phyloP scores from a whole-genome alignment of 2,113 vertebrate species.

The Ailuropoda melanoleuca region DNA sequence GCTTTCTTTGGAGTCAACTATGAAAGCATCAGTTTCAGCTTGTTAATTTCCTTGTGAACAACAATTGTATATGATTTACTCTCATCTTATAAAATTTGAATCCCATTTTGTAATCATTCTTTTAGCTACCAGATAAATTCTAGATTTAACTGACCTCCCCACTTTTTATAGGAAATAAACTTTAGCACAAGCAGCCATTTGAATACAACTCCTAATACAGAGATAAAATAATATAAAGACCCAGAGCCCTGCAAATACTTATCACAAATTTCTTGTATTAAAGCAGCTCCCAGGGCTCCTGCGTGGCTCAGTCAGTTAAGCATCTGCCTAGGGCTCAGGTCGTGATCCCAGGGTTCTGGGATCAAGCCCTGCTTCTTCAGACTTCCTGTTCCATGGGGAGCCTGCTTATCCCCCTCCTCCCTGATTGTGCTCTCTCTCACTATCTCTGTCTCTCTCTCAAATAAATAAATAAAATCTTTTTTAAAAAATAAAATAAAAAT shows the following conservation, averaged over 20 bases:
- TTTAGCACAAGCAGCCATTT: background rate
- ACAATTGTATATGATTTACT: background rate
- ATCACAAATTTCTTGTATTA: background rate
- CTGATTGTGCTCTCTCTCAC: no score
- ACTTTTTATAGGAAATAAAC: background rate
- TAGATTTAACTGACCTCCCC: background rate
- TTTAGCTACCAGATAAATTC: background rate
- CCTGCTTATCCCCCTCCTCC: no score
- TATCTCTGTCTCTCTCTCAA: no score
- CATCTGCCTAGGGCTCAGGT: background rate
- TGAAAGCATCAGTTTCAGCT: background rate
- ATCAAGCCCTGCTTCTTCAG: no score
- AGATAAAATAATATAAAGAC: background rate
- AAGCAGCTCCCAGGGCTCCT: background rate
- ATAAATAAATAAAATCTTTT: no score
- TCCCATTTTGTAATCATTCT: background rate
- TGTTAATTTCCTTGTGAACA: conserved; percentile 1
- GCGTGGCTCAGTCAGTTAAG: background rate
- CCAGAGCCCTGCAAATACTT: background rate
- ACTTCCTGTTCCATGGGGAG: no score
- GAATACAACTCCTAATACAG: background rate
- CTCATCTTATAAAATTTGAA: background rate
- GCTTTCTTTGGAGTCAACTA: background rate
- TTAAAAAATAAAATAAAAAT: background rate
- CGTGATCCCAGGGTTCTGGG: background rate